Percentiles rank a stretch among this genome's conserved stretches.
Evolutionary conservation across 1,140 invertebrate genomes (phyloP).

Genomic region (Metaphire vulgaris): DNA sequence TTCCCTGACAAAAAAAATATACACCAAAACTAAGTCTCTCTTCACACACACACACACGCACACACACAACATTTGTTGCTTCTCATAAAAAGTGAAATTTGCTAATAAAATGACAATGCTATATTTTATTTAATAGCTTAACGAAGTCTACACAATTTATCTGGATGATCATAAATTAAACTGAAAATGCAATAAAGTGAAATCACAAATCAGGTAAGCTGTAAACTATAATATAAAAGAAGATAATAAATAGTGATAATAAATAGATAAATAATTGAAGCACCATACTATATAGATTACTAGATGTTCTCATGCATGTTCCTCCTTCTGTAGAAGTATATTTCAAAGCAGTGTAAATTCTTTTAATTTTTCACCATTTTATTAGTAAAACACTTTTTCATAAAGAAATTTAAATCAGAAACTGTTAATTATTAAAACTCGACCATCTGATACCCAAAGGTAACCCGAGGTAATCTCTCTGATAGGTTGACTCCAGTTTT

Average conservation of each 20-base stretch:
- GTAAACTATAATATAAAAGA: too few relatives aligned
- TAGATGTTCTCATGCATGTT: background rate
- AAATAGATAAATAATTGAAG: too few relatives aligned
- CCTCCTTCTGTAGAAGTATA: background rate
- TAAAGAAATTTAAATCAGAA: background rate
- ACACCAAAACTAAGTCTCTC: background rate
- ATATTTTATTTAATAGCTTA: too few relatives aligned
- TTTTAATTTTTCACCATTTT: background rate
- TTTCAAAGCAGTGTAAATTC: background rate
- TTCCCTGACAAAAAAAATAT: background rate
- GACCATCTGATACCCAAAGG: background rate
- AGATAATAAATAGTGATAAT: too few relatives aligned
- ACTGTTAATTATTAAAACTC: too few relatives aligned
- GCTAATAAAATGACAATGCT: background rate
- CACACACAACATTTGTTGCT: background rate
- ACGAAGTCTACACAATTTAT: too few relatives aligned
- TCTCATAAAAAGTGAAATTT: background rate
- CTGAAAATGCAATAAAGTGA: too few relatives aligned
- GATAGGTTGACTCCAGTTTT: background rate
- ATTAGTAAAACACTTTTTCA: background rate
- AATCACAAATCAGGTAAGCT: too few relatives aligned
- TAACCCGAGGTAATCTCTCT: background rate
- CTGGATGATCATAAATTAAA: too few relatives aligned
- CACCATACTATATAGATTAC: too few relatives aligned
- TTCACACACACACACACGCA: background rate